Base-by-base conservation (phyloP, 2,888 invertebrate species). In the Drosophila picticornis region DNA sequence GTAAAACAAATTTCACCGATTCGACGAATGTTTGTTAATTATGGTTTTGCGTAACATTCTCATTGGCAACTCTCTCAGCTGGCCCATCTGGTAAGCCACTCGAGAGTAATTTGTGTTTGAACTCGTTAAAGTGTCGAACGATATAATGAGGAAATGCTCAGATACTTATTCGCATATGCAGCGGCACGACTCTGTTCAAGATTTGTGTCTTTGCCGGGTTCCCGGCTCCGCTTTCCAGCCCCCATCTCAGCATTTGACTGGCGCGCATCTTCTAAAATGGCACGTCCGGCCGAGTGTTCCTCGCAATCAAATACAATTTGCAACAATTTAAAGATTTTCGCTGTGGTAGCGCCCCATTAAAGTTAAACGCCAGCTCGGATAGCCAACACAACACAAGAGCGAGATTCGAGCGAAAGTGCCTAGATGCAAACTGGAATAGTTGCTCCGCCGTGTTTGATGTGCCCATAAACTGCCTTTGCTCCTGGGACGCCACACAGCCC, bases 11-110 rank as follows among this genome's bases (percentile, higher is more conserved):
- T 79, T 82, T 83, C 74, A 57, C 63, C 73, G 73, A 80, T 70
- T 79, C 72, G 70, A 55, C 75, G 82, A 90, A 88, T 89, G 90
- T 83, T 83, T 80, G 84, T 83, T 90, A 90, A 90, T 86, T 88
- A 81, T 87, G 80, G 82, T 82, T 86, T 89, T 86, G 84, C 81
- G 86, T 87, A 89, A 84, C 77, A 84, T 77, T 83, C 74, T 52
- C 53, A 82, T 74, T 73, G 55, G 52, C 75, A 40, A 52, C 60
- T 69, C 50, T 48, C 48, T 40, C 69, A 66, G 60, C 56, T 50
- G 40, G 55, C 50, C 70, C 40, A 40, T 57, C 57, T 40, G 57
- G 67, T 70, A 61, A 53, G 67, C 77, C 74, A 77, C 72, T 88
- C 75, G 77, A 81, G 80, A 86, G 81, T 83, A 84, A 89, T 90